A percentile compares a stretch with the other conserved stretches of the same genome.
Conservation (phyloP, 2,888 invertebrate species). For the Napeogenes sylphis region DNA sequence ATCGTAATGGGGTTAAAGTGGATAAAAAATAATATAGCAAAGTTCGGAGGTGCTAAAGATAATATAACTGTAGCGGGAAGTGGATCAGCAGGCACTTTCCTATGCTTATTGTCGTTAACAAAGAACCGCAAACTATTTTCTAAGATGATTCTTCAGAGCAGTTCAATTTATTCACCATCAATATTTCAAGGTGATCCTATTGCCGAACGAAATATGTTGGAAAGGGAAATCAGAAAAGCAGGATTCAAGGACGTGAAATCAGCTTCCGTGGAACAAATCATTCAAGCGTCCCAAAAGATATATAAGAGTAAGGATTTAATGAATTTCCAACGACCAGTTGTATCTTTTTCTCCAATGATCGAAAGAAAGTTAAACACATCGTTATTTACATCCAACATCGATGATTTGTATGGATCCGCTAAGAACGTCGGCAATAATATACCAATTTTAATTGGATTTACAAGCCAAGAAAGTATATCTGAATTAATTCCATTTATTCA, state of each 20-base stretch:
- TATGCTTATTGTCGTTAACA: conserved; percentile 56
- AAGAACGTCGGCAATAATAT: conserved; percentile 35
- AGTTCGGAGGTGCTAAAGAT: conserved; percentile 60
- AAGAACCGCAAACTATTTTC: conserved; percentile 57
- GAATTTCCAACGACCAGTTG: conserved; percentile 56
- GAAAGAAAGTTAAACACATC: conserved; percentile 48
- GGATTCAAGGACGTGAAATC: conserved; percentile 38
- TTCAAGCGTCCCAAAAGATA: conserved; percentile 51
- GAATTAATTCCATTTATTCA: conserved; percentile 64
- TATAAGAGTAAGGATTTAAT: conserved; percentile 53
- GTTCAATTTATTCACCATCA: conserved; percentile 58
- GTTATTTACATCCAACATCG: conserved; percentile 36
- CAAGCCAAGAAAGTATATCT: conserved; percentile 70
- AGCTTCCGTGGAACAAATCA: conserved; percentile 48
- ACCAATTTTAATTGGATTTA: conserved; percentile 71
- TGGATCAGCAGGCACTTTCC: conserved; percentile 60
- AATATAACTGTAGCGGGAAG: conserved; percentile 62
- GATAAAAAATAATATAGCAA: conserved; percentile 55
- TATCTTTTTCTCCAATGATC: conserved; percentile 61
- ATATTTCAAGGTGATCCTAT: conserved; percentile 49
- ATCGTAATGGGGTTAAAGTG: conserved; percentile 66
- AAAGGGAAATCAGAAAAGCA: conserved; percentile 42
- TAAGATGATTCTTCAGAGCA: conserved; percentile 68
- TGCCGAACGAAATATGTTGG: conserved; percentile 48
- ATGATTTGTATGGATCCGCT: conserved; percentile 39